Percentiles rank a stretch among this genome's conserved stretches.
phyloP scores from a whole-genome alignment of 2,888 invertebrate species.

The Caradrina clavipalpis region DNA sequence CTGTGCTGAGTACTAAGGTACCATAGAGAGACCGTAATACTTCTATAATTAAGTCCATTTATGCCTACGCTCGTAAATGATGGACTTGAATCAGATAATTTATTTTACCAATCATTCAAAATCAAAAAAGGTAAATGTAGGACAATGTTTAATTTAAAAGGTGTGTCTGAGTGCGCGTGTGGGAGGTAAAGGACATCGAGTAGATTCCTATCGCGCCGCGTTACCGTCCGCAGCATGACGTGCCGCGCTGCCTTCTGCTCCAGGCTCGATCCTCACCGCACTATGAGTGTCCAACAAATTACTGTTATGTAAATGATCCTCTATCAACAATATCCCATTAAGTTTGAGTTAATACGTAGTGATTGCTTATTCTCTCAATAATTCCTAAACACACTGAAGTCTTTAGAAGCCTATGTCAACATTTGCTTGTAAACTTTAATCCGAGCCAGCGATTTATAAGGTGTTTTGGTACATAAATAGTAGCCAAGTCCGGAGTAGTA shows the following conservation, averaged over 20 bases:
- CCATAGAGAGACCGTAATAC: neutral
- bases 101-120: conserved; percentile 32
- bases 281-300: conserved; percentile 45
- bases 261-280: conserved; percentile 11
- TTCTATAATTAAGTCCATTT: neutral
- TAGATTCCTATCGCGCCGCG: conserved; percentile 30
- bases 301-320: conserved; percentile 55
- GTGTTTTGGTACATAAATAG: conserved; percentile 57
- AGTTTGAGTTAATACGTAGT: conserved; percentile 43
- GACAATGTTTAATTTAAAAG: conserved; percentile 12
- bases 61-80: conserved; percentile 11
- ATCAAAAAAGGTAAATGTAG: conserved; percentile 23
- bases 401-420: conserved; percentile 50
- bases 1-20: neutral
- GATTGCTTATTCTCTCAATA: conserved; percentile 53
- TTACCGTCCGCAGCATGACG: conserved; percentile 26
- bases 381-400: conserved; percentile 54
- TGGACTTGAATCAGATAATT: conserved; percentile 21
- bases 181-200: conserved; percentile 42
- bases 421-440: conserved; percentile 54
- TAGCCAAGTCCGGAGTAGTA: conserved; percentile 25
- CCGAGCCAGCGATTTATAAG: conserved; percentile 53
- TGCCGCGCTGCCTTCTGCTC: conserved; percentile 15
- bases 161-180: conserved; percentile 14
- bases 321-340: conserved; percentile 58